Base-by-base conservation (phyloP, 2,797 vertebrate species). In the Threskiornis aethiopicus region DNA sequence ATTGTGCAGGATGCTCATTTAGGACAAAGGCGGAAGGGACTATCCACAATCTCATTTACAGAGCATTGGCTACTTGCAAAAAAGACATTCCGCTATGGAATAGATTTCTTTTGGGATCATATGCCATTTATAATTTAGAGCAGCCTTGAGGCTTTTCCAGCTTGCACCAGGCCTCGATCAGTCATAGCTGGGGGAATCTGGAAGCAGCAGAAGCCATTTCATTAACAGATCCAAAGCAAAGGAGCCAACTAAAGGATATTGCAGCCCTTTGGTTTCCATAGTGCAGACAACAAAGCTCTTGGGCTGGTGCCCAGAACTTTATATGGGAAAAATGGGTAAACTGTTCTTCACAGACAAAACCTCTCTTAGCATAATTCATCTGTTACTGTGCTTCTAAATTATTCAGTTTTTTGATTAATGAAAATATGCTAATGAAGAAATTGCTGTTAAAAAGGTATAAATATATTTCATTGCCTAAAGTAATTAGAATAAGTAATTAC, bases 381-480 rank as follows among this genome's bases (percentile, higher is more conserved):
- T 98, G 97, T 98, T 98, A 97, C 94, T 96, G 93, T 98, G 46
- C 83, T 98, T 98, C 97, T 99, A 98, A 99, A 99, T 99, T 98
- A 99, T 99, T 99, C 95, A 98, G 98, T 98, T 98, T 98, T 98
- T 98, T 97, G 97, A 98, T 99, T 99, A 99, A 99, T 99, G 98
- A 98, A 99, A 99, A 99, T 99, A 99, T 98, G 98, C 96, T 99
- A 99, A 99, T 99, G 98, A 98, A 97, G 97, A 97, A 98, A 98
- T 98, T 97, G 96, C 97, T 98, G 97, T 98, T 97, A 94, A 98
- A 99, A 98, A 98, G 88, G 77, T 98, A 98, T 97, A 98, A 98
- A 98, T 98, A 98, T 98, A 98, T 98, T 98, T 98, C 97, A 97
- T 98, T 98, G 96, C 97, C 97, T 98, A 97, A 98, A 98, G 98